These are phyloP conservation scores for Drosophila diplacantha DNA, from an alignment of 2,888 invertebrate species.

Conservation along the genomic window DNA sequence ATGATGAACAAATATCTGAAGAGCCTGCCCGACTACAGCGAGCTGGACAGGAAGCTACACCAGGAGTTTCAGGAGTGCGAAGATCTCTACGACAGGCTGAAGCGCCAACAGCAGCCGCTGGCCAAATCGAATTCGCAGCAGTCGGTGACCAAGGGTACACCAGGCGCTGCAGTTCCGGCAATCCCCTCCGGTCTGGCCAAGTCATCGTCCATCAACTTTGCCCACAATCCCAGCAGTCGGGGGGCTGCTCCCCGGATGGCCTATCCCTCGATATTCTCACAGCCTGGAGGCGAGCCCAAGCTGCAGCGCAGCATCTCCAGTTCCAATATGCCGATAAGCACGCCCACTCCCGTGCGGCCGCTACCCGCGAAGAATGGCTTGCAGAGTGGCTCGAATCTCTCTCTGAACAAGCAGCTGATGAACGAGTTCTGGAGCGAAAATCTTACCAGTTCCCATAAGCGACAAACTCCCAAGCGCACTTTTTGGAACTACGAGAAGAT, in stretches of 20 bases:
- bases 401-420: conserved; percentile 75
- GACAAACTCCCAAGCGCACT: conserved; percentile 73
- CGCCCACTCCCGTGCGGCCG: conserved; percentile 34
- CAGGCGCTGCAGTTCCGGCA: background rate
- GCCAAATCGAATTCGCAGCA: conserved; percentile 76
- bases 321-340: conserved; percentile 67
- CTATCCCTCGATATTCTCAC: conserved; percentile 75
- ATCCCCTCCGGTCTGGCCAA: conserved; percentile 53
- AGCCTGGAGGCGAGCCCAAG: conserved; percentile 53
- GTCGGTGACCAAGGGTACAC: conserved; percentile 46
- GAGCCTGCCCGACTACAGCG: conserved; percentile 78
- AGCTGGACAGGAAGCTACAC: conserved; percentile 76
- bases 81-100: conserved; percentile 76
- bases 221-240: conserved; percentile 34
- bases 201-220: conserved; percentile 70
- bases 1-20: conserved; percentile 79
- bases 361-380: conserved; percentile 45
- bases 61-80: conserved; percentile 78
- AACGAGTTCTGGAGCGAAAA: conserved; percentile 78
- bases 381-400: conserved; percentile 71
- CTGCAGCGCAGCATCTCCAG: conserved; percentile 77
- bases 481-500: conserved; percentile 78
- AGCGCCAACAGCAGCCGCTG: conserved; percentile 72
- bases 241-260: conserved; percentile 59
- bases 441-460: conserved; percentile 71